Conservation (phyloP, 2,888 invertebrate species). For the Pristionchus arcanus region DNA sequence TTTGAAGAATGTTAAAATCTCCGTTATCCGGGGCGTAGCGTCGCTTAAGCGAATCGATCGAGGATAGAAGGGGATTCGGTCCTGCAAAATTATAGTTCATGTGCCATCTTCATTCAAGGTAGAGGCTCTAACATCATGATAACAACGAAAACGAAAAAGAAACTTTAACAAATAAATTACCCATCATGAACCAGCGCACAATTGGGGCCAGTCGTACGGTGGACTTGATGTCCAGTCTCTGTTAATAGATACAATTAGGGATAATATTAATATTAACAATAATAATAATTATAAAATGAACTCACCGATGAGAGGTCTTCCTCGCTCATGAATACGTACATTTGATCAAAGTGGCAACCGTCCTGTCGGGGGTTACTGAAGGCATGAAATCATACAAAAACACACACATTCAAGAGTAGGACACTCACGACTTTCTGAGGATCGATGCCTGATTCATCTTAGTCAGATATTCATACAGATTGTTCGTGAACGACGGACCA, state of each 20-base stretch:
- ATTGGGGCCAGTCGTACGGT: neutral
- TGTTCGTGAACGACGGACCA: neutral
- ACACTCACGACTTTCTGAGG: neutral
- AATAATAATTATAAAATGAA: too few relatives aligned
- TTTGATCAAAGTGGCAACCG: neutral
- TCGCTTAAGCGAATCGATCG: conserved; percentile 7
- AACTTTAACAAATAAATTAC: neutral
- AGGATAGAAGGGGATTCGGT: neutral
- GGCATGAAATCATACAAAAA: neutral
- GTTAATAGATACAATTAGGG: neutral
- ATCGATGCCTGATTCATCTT: conserved; percentile 18
- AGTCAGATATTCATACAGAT: neutral
- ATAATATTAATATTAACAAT: too few relatives aligned
- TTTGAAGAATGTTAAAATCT: neutral
- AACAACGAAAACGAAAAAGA: too few relatives aligned
- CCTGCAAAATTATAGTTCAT: neutral
- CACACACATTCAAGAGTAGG: too few relatives aligned
- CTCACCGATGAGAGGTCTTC: conserved; percentile 3
- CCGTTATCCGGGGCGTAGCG: neutral
- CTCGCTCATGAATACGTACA: conserved; percentile 20
- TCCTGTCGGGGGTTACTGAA: neutral
- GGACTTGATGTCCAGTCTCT: neutral
- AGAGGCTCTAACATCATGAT: too few relatives aligned
- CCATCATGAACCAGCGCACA: conserved; percentile 30
- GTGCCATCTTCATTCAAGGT: neutral